Evolutionary conservation across 2,797 vertebrate genomes (phyloP).

Genomic region (Phyllotis vaccarum): DNA sequence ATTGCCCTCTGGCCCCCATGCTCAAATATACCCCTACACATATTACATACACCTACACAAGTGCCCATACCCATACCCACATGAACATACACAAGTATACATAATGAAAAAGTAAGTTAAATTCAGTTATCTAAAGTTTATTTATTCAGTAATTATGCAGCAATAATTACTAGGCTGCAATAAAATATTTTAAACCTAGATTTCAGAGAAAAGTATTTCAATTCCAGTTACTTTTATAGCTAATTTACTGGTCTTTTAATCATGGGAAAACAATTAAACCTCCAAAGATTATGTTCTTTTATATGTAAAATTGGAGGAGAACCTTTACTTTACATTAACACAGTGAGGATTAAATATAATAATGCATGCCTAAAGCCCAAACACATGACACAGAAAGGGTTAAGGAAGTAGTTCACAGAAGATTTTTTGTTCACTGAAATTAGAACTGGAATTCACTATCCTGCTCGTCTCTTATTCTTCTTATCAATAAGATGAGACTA

Average conservation of each 20-base stretch:
- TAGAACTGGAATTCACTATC: neutral
- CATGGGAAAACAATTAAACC: neutral
- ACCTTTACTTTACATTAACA: neutral
- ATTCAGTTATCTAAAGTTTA: neutral
- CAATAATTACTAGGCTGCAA: neutral
- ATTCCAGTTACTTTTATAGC: neutral
- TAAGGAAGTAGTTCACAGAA: neutral
- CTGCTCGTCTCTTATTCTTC: neutral
- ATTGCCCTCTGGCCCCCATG: neutral
- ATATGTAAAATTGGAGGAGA: neutral
- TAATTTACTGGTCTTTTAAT: neutral
- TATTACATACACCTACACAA: neutral
- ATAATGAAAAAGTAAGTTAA: neutral
- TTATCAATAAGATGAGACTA: neutral
- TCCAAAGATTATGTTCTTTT: conserved; percentile 1
- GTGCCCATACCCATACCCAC: neutral
- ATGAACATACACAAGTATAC: neutral
- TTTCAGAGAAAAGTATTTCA: neutral
- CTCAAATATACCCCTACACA: neutral
- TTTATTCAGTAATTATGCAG: neutral
- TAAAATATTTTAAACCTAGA: neutral
- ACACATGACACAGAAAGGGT: neutral
- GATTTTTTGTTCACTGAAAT: neutral
- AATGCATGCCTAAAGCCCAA: neutral
- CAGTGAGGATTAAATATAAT: neutral